A percentile compares a stretch with the other conserved stretches of the same genome.
Evolutionary conservation across 2,888 invertebrate genomes (phyloP).

Genomic region (Harpalus rufipes): DNA sequence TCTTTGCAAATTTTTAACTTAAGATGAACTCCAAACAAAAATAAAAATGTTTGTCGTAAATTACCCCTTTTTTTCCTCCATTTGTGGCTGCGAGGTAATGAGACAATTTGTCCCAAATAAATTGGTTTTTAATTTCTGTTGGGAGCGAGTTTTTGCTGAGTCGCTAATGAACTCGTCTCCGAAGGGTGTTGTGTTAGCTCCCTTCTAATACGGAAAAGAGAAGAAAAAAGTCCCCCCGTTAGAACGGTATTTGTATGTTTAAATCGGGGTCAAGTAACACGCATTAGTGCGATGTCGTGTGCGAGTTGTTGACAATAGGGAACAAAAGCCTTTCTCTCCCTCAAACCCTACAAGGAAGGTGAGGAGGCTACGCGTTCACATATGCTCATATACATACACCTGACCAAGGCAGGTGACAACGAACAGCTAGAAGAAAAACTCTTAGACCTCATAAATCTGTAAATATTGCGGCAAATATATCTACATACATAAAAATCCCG

Average conservation of each 20-base stretch:
- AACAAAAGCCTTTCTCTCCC: constrained; percentile 55
- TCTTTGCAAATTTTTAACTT: too few species aligned
- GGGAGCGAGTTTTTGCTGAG: constrained; percentile 28
- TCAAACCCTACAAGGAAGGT: neutral
- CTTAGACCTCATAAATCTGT: too few species aligned
- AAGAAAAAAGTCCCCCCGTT: constrained; percentile 46
- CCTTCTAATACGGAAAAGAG: constrained; percentile 42
- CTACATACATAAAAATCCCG: too few species aligned
- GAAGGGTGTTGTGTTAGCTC: neutral
- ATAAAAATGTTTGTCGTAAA: too few species aligned
- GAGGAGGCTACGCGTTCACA: neutral
- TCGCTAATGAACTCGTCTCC: constrained; percentile 36
- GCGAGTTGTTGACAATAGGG: constrained; percentile 55
- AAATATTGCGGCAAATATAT: too few species aligned
- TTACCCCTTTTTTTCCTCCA: neutral
- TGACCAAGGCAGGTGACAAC: constrained; percentile 43
- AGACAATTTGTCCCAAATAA: constrained; percentile 44
- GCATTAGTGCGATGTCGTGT: constrained; percentile 46
- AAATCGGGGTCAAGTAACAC: constrained; percentile 62
- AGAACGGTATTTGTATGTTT: constrained; percentile 60
- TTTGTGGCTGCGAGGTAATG: constrained; percentile 27
- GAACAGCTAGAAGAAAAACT: neutral
- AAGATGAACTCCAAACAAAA: too few species aligned
- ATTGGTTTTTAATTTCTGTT: constrained; percentile 47
- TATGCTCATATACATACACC: constrained; percentile 16